phyloP scores from a whole-genome alignment of 2,797 vertebrate genomes.

The Smutsia gigantea region DNA sequence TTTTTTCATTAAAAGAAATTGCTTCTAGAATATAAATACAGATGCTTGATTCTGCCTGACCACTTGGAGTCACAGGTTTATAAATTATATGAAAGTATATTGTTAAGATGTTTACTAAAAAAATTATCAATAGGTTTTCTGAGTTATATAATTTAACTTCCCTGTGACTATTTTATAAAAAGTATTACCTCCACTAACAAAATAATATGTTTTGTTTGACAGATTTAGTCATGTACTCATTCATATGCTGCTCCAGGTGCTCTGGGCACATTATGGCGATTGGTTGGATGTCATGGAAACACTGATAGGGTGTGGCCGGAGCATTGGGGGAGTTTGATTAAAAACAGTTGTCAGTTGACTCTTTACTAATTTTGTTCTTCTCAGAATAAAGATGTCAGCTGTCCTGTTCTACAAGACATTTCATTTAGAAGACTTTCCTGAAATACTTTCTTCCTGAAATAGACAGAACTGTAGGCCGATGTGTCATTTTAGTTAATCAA shows the following conservation, averaged over 20 bases:
- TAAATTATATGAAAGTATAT: conserved; percentile 76
- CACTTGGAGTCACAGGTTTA: conserved; percentile 68
- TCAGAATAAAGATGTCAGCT: conserved; percentile 73
- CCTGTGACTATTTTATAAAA: conserved; percentile 77
- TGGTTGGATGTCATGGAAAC: conserved; percentile 66
- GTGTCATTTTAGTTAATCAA: conserved; percentile 82
- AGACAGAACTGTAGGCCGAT: conserved; percentile 74
- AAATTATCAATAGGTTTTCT: conserved; percentile 81
- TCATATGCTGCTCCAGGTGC: conserved; percentile 57
- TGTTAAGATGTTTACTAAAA: conserved; percentile 79
- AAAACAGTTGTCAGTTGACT: conserved; percentile 76
- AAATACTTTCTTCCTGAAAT: conserved; percentile 81
- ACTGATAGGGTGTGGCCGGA: conserved; percentile 44
- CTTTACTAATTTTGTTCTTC: conserved; percentile 74
- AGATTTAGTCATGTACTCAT: conserved; percentile 76
- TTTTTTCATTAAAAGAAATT: conserved; percentile 66
- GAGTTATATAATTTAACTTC: conserved; percentile 76
- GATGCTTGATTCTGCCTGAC: conserved; percentile 70
- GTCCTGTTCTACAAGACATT: conserved; percentile 72
- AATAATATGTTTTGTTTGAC: conserved; percentile 68
- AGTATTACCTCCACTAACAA: conserved; percentile 75
- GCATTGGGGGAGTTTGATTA: conserved; percentile 51
- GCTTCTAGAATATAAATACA: conserved; percentile 62
- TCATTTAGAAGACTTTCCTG: conserved; percentile 79
- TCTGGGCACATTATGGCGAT: background rate